Evolutionary conservation across 2,888 invertebrate species (phyloP), one percentile per base, ranked within the genome.

Genomic region (Brenthis hecate): DNA sequence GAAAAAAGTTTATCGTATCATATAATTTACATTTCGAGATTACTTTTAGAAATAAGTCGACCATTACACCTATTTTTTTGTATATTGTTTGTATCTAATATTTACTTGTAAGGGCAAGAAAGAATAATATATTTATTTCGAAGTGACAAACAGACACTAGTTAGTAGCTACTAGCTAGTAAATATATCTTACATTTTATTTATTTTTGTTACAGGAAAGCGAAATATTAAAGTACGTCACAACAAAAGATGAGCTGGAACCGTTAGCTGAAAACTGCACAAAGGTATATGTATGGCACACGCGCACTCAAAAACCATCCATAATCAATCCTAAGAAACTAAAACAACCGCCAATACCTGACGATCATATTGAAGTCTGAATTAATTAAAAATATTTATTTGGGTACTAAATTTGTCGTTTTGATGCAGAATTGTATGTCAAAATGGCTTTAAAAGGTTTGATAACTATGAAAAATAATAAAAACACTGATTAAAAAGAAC

Each of bases 241-340:
- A 0, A 94, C 95, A 0, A 94, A 93, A 74, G 94, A 95, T 5
- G 95, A 98, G 58, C 85, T 99, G 65, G 99, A 99, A 86, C 98
- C 99, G 0, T 91, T 97, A 72, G 99, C 99, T 0, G 96, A 97
- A 74, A 95, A 95, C 76, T 99, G 99, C 81, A 96, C 97, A 0
- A 97, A 98, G 92, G 97, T 99, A n/a, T 96, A 97, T 72, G 99
- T 99, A 0, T 99, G 99, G 99, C 99, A 99, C 83, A 99, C 99
- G 3, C 94, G 99, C 79, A 99, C 99, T 0, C 98, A 99, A 85
- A 95, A 96, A 78, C 96, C 98, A 0, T 95, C 95, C 58, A 93
- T 99, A 66, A 94, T 94, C n/a, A 86, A 85, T 71, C 83, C 78
- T 93, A 96, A 84, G 96, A 97, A 88, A 92, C 90, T 80, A 84